phyloP scores from a whole-genome alignment of 2,797 vertebrate species.

The Pseudopleuronectes americanus region DNA sequence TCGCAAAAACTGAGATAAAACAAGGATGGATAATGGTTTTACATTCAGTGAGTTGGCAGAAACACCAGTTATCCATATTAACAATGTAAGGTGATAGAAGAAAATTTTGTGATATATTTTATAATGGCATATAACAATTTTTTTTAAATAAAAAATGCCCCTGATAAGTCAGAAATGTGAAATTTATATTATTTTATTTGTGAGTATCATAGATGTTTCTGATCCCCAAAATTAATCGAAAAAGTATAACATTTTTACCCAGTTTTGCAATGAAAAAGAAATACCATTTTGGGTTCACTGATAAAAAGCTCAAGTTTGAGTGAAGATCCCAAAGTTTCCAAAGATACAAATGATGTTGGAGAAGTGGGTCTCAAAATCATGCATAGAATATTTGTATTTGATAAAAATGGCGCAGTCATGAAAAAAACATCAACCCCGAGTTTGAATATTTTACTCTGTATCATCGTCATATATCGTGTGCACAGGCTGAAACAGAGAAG shows the following conservation, averaged over 20 bases:
- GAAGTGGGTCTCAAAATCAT: constrained; percentile 9
- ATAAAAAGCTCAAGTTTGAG: constrained; percentile 1
- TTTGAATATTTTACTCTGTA: constrained; percentile 9
- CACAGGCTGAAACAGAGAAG: constrained; percentile 6
- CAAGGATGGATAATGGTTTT: background rate
- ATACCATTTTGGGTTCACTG: background rate
- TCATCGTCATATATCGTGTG: background rate
- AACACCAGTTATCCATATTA: too few relatives aligned
- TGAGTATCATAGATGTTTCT: too few relatives aligned
- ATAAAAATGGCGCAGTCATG: constrained; percentile 17
- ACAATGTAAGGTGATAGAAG: too few relatives aligned
- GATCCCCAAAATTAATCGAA: background rate
- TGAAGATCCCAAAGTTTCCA: constrained; percentile 6
- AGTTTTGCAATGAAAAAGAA: background rate
- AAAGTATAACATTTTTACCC: background rate
- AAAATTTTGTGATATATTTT: too few relatives aligned
- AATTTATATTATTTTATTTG: too few relatives aligned
- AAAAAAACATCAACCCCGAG: background rate
- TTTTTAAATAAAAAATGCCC: too few relatives aligned
- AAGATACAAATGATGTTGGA: constrained; percentile 9
- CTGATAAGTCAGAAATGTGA: too few relatives aligned
- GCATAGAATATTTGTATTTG: constrained; percentile 7
- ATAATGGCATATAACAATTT: too few relatives aligned
- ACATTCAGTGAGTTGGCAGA: background rate
- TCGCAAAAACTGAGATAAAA: background rate